A percentile compares a stretch with the other conserved stretches of the same genome.
These are phyloP conservation scores for Gallinago stenura DNA, from an alignment of 2,797 vertebrate species.

Conservation along the genomic window DNA sequence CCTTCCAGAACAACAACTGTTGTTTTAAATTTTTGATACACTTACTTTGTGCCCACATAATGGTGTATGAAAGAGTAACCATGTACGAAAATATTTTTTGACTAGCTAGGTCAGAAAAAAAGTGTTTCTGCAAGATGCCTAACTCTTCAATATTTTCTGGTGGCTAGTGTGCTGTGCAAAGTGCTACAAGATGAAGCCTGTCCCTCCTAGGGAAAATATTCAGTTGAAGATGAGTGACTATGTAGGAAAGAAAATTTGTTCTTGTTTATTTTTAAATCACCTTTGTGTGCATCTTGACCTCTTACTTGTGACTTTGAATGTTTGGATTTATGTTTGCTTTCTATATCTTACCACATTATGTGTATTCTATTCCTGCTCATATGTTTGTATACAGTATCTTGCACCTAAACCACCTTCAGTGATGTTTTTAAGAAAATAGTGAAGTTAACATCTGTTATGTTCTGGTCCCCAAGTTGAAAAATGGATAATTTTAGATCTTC, in stretches of 20 bases:
- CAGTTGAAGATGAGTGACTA: neutral
- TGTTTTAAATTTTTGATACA: conserved; percentile 54
- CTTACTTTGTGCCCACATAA: conserved; percentile 16
- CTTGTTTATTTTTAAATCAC: neutral
- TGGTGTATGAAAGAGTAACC: too few relatives aligned
- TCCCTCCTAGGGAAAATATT: neutral
- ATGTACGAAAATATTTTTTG: too few relatives aligned
- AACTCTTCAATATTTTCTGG: too few relatives aligned
- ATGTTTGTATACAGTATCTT: neutral
- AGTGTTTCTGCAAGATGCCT: too few relatives aligned
- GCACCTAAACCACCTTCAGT: neutral
- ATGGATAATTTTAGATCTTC: neutral
- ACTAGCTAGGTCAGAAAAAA: too few relatives aligned
- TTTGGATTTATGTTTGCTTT: neutral
- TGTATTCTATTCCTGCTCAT: neutral
- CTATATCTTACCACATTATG: neutral
- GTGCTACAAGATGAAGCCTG: too few relatives aligned
- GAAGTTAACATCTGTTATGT: neutral
- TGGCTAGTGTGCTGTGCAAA: too few relatives aligned
- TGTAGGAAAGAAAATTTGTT: neutral
- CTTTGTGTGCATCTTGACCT: neutral
- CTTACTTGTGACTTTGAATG: neutral
- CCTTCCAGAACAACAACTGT: conserved; percentile 44
- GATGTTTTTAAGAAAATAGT: neutral
- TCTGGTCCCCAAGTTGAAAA: neutral